Evolutionary conservation across 1,140 invertebrate species (phyloP), one percentile per base, ranked within the genome.

Genomic region (Calliopsis andreniformis): DNA sequence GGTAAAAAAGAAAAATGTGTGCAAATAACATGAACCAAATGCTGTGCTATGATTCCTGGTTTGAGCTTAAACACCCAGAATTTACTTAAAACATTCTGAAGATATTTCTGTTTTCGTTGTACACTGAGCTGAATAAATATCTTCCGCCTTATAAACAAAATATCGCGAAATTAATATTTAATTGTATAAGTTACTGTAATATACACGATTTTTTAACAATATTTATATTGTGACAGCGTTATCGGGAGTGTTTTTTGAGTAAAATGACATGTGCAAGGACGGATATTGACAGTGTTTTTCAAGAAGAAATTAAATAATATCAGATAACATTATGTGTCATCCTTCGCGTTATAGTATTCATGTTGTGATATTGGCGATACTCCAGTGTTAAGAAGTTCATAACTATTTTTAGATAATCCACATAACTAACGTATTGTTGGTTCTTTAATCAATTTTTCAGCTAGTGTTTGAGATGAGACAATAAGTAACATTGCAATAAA

Each of bases 1-100:
- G 90, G 89, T 91, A 91, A 87, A 39, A n/a, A 39, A 3, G 35
- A 39, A 39, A 77, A 70, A 73, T 45, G 67, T 53, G 56, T 78
- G 51, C 18, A 16, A 61, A 64, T 51, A 59, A 61, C 23, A 51
- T 23, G 5, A 23, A 28, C 7, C 28, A 23, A 3, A 58, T 12
- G 30, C 56, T 58, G 55, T 45, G 1, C 23, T 14, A 45, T 42
- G 35, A 18, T 32, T 30, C 16, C 25, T 7, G 35, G 45, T 42
- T n/a, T 8, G 58, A 28, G 45, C 23, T 61, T 69, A 10, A 5
- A 20, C 39, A 39, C 35, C 35, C 30, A 23, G 8, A 8, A 12
- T n/a, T 25, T 55, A 30, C 7, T 25, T 23, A 5, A 28, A 6
- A 23, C 30, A 20, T 47, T 66, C 23, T 1, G 43, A 73, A 10